These are phyloP conservation scores for Salminus brasiliensis DNA, from an alignment of 2,113 vertebrate species.

Conservation along the genomic window DNA sequence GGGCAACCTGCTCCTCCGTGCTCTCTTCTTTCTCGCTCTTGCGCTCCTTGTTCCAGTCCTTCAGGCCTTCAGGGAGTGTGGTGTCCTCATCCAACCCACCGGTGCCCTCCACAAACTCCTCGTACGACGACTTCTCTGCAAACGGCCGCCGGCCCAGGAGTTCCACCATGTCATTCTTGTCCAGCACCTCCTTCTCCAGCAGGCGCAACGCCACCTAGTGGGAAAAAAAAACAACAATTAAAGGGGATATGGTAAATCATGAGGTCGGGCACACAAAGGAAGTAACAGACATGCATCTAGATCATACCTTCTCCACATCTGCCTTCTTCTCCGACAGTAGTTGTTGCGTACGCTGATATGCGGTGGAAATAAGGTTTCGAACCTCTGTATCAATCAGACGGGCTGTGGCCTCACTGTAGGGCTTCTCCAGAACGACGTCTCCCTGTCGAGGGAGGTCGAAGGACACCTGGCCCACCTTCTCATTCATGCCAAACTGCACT, in stretches of 20 bases:
- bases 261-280: no score
- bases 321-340: constrained; percentile 86
- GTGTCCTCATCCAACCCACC: constrained; percentile 95
- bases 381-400: constrained; percentile 93
- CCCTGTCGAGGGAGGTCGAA: constrained; percentile 95
- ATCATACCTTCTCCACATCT: constrained; percentile 92
- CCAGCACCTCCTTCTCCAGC: constrained; percentile 93
- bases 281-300: no score
- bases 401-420: constrained; percentile 95
- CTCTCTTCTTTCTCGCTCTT: constrained; percentile 81
- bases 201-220: constrained; percentile 90
- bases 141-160: constrained; percentile 91
- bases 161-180: constrained; percentile 94
- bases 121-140: constrained; percentile 92
- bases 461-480: constrained; percentile 95
- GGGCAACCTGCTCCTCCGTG: constrained; percentile 80
- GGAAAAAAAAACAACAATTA: not conserved
- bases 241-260: no score
- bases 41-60: constrained; percentile 95
- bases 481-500: constrained; percentile 97
- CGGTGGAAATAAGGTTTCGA: constrained; percentile 81
- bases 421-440: constrained; percentile 95
- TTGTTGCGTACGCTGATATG: constrained; percentile 81
- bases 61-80: constrained; percentile 90
- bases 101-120: constrained; percentile 97